Conservation (phyloP, 2,888 invertebrate genomes). For the Dexiosoma caninum region DNA sequence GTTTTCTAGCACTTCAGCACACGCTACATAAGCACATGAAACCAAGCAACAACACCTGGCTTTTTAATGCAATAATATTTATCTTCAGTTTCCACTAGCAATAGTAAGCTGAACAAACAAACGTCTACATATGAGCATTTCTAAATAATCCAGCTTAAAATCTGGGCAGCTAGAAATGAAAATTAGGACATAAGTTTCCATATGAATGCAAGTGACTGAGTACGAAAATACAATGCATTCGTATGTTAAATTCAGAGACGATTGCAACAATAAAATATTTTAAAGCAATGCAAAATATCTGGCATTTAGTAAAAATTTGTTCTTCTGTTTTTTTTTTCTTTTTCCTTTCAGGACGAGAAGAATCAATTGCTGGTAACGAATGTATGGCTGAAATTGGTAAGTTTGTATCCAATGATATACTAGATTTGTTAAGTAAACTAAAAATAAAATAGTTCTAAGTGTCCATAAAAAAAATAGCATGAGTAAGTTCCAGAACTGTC, state of each 20-base stretch:
- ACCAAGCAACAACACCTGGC: not conserved
- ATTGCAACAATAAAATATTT: not conserved
- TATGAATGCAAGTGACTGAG: not conserved
- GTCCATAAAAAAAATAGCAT: too few relatives aligned
- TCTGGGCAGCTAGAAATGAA: not conserved
- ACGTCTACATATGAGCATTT: not conserved
- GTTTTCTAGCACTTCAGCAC: too few relatives aligned
- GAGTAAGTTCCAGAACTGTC: too few relatives aligned
- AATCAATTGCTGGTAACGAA: conserved; percentile 97
- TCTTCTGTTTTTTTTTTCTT: not conserved
- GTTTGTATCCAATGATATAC: too few relatives aligned
- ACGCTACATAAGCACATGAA: too few relatives aligned
- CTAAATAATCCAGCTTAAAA: conserved; percentile 1
- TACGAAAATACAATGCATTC: not conserved
- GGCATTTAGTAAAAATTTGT: not conserved
- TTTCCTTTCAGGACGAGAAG: conserved; percentile 86
- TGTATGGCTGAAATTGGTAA: conserved; percentile 88
- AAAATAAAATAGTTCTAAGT: too few relatives aligned
- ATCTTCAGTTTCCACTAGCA: not conserved
- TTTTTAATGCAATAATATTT: not conserved
- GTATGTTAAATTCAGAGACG: too few relatives aligned
- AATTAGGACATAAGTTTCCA: conserved; percentile 41
- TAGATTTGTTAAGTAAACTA: too few relatives aligned
- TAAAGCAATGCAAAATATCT: not conserved
- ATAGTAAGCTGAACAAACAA: not conserved